These are phyloP conservation scores for Standfussiana lucernea DNA, from an alignment of 2,888 invertebrate genomes.

Conservation along the genomic window DNA sequence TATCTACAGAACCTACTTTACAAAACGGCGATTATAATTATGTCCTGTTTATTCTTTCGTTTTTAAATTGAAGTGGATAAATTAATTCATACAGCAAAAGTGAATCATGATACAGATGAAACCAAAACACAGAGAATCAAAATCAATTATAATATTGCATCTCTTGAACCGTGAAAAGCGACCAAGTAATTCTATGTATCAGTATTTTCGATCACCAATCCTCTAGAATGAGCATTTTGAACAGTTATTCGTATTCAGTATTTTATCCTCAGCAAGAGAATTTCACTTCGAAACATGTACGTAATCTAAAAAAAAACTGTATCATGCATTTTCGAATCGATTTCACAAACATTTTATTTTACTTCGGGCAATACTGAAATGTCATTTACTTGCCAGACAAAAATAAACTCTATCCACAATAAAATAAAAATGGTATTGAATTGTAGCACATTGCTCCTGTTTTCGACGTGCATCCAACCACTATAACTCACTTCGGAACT, in stretches of 20 bases:
- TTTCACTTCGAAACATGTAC: conserved; percentile 36
- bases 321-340: conserved; percentile 61
- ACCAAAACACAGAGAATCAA: not conserved
- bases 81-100: no score
- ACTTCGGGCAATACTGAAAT: conserved; percentile 61
- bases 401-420: conserved; percentile 37
- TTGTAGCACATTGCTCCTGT: conserved; percentile 56
- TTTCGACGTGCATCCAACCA: conserved; percentile 69
- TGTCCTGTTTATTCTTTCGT: no score
- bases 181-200: conserved; percentile 30
- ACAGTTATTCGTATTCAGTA: conserved; percentile 37
- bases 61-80: no score
- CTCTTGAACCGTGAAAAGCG: conserved; percentile 8
- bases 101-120: not conserved
- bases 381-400: conserved; percentile 34
- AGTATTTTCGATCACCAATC: conserved; percentile 26
- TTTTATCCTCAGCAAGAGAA: conserved; percentile 36
- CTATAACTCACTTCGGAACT: conserved; percentile 80
- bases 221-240: conserved; percentile 33
- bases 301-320: conserved; percentile 60
- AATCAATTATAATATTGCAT: conserved; percentile 19
- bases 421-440: conserved; percentile 45
- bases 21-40: no score
- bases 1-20: no score
- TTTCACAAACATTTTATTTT: conserved; percentile 67